Evolutionary conservation across 1,140 invertebrate genomes (phyloP), one percentile per base, ranked within the genome.

Genomic region (Asobara japonica): DNA sequence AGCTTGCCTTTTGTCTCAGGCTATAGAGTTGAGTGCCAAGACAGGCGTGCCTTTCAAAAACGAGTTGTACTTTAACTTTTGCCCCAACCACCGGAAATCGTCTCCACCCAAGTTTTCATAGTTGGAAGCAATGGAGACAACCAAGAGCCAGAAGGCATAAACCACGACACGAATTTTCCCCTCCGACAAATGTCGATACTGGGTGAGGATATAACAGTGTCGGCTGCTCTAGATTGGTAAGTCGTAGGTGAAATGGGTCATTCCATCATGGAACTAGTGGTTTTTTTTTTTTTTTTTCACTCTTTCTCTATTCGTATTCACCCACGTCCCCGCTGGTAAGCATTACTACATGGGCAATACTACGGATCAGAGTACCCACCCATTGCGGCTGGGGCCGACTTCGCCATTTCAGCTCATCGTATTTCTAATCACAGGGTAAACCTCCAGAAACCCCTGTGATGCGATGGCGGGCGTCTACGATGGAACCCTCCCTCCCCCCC

Each of bases 1-100:
- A n/a, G 6, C n/a, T 10, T n/a, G 8, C n/a, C n/a, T n/a, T 45
- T 45, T 8, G 6, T 45, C 16, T 6, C 41, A 45, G n/a, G n/a
- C 8, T 3, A 45, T 8, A 5, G 41, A 45, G 41, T 45, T 45
- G 41, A 45, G 6, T 45, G 41, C 41, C 6, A 45, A 45, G 41
- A 45, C 41, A 45, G 41, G 41, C 41, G 41, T n/a, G 41, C n/a
- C 41, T 45, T n/a, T 45, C 41, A 8, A 51, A 51, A 51, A 51
- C 45, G 18, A 51, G 45, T 51, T 51, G 45, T 20, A 10, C 3
- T 51, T 51, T 4, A 51, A 10, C n/a, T n/a, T n/a, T 45, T 45
- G 8, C 41, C n/a, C n/a, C 16, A 10, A 45, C 6, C 41, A 3
- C 41, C n/a, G 41, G 41, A 45, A 8, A 51, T 51, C 45, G 8